Evolutionary conservation across 2,888 invertebrate species (phyloP).

Genomic region (Meloe dianella): DNA sequence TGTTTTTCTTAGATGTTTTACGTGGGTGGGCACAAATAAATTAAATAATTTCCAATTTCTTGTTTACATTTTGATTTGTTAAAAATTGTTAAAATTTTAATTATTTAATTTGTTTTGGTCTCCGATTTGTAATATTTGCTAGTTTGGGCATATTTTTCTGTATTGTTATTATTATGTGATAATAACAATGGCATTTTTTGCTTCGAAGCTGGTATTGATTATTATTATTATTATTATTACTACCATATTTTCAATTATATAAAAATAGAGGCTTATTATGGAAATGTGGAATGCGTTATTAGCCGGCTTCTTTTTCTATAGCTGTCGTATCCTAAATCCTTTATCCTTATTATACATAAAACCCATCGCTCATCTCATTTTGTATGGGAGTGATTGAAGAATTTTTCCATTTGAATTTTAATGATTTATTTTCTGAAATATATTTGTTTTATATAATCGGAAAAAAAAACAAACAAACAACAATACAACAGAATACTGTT

Average conservation of each 20-base stretch:
- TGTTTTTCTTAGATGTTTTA: background rate
- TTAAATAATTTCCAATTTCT: conserved; percentile 30
- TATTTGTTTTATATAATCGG: conserved; percentile 10
- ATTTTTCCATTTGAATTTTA: conserved; percentile 42
- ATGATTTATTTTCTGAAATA: conserved; percentile 54
- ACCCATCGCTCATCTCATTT: conserved; percentile 44
- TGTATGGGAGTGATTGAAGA: conserved; percentile 42
- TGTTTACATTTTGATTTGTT: background rate
- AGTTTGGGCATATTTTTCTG: conserved; percentile 41
- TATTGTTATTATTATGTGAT: conserved; percentile 15
- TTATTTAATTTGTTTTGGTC: conserved; percentile 44
- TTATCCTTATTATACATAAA: conserved; percentile 36
- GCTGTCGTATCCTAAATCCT: conserved; percentile 55
- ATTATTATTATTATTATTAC: conserved; percentile 24
- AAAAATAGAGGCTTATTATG: conserved; percentile 46
- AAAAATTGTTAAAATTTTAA: conserved; percentile 17
- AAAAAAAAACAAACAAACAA: conserved; percentile 22
- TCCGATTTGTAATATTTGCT: conserved; percentile 33
- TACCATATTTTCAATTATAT: background rate
- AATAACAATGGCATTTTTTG: conserved; percentile 25
- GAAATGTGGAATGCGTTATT: conserved; percentile 55
- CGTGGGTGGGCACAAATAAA: conserved; percentile 43
- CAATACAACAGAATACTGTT: conserved; percentile 35
- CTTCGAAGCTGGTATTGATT: conserved; percentile 43
- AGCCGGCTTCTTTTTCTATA: conserved; percentile 52